phyloP scores from a whole-genome alignment of 2,888 invertebrate species.

The Alsophila aescularia region DNA sequence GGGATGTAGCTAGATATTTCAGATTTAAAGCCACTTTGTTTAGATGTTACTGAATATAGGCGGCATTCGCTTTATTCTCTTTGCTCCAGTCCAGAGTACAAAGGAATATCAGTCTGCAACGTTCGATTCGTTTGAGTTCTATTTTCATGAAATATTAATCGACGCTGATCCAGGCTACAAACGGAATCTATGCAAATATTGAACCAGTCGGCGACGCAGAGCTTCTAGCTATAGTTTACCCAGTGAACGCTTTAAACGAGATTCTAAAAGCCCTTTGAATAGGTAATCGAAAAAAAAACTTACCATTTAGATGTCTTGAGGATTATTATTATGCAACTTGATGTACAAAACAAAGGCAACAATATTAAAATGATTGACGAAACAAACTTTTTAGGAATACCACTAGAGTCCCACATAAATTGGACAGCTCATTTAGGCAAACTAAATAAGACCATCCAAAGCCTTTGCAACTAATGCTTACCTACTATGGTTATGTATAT shows the following conservation, averaged over 20 bases:
- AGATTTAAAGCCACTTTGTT: conserved; percentile 43
- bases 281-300: no score
- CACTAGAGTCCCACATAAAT: no score
- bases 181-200: conserved; percentile 42
- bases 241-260: conserved; percentile 5
- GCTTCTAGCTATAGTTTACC: conserved; percentile 18
- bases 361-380: no score
- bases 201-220: conserved; percentile 20
- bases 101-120: conserved; percentile 47
- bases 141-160: conserved; percentile 64
- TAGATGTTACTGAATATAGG: conserved; percentile 41
- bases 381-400: no score
- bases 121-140: conserved; percentile 57
- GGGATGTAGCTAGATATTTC: neutral
- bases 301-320: no score
- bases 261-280: neutral
- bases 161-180: conserved; percentile 32
- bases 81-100: conserved; percentile 30
- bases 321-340: no score
- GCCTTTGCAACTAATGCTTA: no score
- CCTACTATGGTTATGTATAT: no score
- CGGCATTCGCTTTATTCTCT: conserved; percentile 50
- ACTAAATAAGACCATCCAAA: no score
- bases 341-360: no score
- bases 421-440: no score